These are phyloP conservation scores for Dissostichus mawsoni DNA, from an alignment of 2,113 vertebrate species.

Conservation along the genomic window DNA sequence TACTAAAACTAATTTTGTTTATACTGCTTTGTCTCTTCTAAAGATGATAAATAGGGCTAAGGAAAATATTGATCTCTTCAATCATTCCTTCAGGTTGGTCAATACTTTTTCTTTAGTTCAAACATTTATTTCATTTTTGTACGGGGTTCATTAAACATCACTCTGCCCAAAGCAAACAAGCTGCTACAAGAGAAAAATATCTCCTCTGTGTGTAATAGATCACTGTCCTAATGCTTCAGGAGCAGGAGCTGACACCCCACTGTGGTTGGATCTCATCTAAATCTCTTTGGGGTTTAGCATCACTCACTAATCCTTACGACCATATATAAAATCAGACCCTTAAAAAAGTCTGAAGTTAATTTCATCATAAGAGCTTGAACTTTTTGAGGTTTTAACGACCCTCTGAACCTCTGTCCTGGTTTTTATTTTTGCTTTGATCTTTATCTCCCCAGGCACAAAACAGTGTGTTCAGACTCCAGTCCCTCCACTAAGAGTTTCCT, in stretches of 20 bases:
- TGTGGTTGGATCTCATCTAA: slow-evolving; percentile 33
- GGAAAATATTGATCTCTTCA: slow-evolving; percentile 25
- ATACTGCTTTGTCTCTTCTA: slow-evolving; percentile 29
- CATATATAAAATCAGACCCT: slow-evolving; percentile 23
- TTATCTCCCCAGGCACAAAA: slow-evolving; percentile 27
- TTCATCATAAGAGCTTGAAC: slow-evolving; percentile 34
- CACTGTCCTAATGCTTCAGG: slow-evolving; percentile 7
- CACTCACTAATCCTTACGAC: slow-evolving; percentile 21
- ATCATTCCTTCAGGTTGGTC: slow-evolving; percentile 8
- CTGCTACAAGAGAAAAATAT: neutral
- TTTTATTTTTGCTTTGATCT: slow-evolving; percentile 44
- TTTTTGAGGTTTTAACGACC: slow-evolving; percentile 32
- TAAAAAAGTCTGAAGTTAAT: slow-evolving; percentile 28
- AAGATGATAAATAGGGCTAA: slow-evolving; percentile 2
- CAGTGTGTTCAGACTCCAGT: neutral
- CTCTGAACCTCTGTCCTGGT: slow-evolving; percentile 17
- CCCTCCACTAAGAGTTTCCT: neutral
- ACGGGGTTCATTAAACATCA: slow-evolving; percentile 24
- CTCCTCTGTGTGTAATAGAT: neutral
- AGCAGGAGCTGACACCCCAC: slow-evolving; percentile 10
- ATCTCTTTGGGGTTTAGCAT: slow-evolving; percentile 20
- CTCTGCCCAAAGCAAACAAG: slow-evolving; percentile 6
- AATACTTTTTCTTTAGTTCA: neutral
- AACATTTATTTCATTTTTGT: slow-evolving; percentile 15
- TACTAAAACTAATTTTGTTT: slow-evolving; percentile 11